Percentiles rank a stretch among this genome's conserved stretches.
phyloP scores from a whole-genome alignment of 1,140 invertebrate species.

The Aphis craccivora region DNA sequence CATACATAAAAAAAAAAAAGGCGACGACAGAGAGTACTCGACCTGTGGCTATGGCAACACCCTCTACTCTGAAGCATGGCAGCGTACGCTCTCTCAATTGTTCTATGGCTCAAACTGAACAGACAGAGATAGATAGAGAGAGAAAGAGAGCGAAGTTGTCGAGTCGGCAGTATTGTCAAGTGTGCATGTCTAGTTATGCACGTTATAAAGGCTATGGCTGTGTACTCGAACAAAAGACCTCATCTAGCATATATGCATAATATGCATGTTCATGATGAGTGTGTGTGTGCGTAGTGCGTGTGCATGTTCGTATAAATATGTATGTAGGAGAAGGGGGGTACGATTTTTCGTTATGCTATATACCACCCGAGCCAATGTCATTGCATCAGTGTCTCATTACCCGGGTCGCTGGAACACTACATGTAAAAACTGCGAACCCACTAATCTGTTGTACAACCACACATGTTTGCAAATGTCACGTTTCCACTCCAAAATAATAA shows the following conservation, averaged over 20 bases:
- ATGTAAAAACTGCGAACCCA: constrained; percentile 9
- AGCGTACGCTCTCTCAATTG: constrained; percentile 22
- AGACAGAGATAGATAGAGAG: background rate
- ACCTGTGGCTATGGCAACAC: constrained; percentile 58
- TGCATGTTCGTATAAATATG: background rate
- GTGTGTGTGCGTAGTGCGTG: background rate
- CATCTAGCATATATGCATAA: constrained; percentile 17
- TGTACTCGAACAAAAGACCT: constrained; percentile 43
- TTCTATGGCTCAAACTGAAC: background rate
- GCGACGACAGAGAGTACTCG: constrained; percentile 51
- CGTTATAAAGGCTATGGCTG: constrained; percentile 18
- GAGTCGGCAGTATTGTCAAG: constrained; percentile 49
- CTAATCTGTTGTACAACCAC: constrained; percentile 18
- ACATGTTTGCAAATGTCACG: constrained; percentile 25
- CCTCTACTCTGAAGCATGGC: constrained; percentile 33
- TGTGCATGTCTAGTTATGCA: constrained; percentile 50
- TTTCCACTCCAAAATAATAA: background rate
- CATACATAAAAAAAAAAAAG: background rate
- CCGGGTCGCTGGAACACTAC: background rate
- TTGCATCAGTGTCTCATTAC: constrained; percentile 30
- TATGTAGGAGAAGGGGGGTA: no score
- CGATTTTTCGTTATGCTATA: background rate
- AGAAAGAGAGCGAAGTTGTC: constrained; percentile 8
- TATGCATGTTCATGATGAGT: background rate
- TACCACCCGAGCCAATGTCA: background rate